Conservation (phyloP, 2,113 vertebrate genomes). For the Pelvicachromis taeniatus region DNA sequence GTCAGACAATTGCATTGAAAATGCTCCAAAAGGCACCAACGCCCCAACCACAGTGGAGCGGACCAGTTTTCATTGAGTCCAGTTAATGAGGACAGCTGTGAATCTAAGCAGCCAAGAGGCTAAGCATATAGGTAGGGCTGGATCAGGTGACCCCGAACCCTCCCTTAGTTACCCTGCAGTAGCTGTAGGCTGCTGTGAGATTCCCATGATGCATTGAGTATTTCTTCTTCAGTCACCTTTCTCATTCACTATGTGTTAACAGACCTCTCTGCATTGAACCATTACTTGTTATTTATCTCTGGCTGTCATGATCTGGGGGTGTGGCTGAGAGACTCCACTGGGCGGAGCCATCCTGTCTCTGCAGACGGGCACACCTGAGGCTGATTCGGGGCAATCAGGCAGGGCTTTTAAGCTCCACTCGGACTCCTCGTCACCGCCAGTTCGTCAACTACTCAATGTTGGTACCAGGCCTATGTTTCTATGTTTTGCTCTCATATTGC, state of each 20-base stretch:
- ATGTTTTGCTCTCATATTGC: no score
- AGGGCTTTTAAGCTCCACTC: no score
- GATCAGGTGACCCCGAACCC: background rate
- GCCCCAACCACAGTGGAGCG: rapidly evolving
- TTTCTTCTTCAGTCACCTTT: background rate
- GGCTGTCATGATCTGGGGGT: no score
- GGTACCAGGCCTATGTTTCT: no score
- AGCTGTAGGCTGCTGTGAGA: background rate
- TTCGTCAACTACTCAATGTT: no score
- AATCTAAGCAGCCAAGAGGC: background rate
- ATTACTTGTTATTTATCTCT: background rate
- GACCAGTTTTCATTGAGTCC: rapidly evolving
- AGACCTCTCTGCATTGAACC: background rate
- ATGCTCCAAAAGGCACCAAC: background rate
- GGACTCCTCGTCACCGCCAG: no score
- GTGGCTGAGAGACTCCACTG: no score
- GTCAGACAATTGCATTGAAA: background rate
- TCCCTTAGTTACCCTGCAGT: background rate
- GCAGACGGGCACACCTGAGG: no score
- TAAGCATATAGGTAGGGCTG: background rate
- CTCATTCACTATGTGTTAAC: background rate
- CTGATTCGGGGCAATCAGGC: no score
- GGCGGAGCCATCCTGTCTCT: no score
- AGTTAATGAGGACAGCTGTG: background rate
- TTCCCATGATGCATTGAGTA: background rate